A percentile compares a stretch with the other conserved stretches of the same genome.
phyloP scores from a whole-genome alignment of 2,888 invertebrate species.

The Apotomis capreana region DNA sequence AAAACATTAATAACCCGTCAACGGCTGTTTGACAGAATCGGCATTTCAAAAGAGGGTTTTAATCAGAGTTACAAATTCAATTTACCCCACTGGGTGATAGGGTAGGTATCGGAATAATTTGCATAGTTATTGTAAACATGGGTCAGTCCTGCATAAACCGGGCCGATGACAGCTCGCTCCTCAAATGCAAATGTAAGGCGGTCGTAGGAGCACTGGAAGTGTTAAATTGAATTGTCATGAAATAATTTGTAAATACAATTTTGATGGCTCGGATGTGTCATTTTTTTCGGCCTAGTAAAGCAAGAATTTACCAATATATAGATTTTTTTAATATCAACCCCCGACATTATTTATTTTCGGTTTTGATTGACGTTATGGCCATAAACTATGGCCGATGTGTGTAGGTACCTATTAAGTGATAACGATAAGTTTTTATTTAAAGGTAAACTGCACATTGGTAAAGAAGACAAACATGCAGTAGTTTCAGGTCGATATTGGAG shows the following conservation, averaged over 20 bases:
- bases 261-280: too few species aligned
- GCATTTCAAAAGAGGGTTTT: constrained; percentile 73
- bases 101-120: constrained; percentile 78
- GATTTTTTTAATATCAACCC: too few species aligned
- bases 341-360: too few species aligned
- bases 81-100: constrained; percentile 71
- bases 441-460: too few species aligned
- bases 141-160: constrained; percentile 79
- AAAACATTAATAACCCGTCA: constrained; percentile 55
- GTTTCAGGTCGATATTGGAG: too few species aligned
- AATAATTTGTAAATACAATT: neutral
- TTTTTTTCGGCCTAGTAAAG: too few species aligned
- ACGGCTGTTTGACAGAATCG: constrained; percentile 57
- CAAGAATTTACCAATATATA: too few species aligned
- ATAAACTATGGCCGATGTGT: too few species aligned
- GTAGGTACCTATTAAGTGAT: too few species aligned
- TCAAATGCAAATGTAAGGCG: constrained; percentile 66
- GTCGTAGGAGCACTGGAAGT: constrained; percentile 48
- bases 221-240: neutral
- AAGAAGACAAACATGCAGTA: too few species aligned
- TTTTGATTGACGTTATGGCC: too few species aligned
- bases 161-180: constrained; percentile 73
- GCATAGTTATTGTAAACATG: constrained; percentile 83
- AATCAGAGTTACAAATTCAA: constrained; percentile 82
- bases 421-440: too few species aligned